Conservation (phyloP, 2,113 vertebrate species). For the Nothocercus nigrocapillus region DNA sequence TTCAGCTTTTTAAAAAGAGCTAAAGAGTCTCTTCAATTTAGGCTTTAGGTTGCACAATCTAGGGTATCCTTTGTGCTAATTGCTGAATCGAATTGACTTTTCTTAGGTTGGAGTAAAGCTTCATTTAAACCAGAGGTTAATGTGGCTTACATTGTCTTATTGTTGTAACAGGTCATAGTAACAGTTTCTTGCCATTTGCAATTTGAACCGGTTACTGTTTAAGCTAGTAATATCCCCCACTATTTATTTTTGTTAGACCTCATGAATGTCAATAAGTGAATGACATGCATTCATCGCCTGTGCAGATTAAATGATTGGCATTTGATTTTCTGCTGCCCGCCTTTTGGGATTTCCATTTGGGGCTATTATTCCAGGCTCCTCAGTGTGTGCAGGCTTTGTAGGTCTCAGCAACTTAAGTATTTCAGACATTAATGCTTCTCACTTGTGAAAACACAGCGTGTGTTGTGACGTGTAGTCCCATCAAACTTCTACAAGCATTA, state of each 20-base stretch:
- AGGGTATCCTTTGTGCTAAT: background rate
- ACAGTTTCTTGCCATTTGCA: slow-evolving; percentile 15
- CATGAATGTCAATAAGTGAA: background rate
- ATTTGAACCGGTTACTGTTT: background rate
- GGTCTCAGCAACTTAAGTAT: background rate
- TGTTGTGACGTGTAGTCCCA: background rate
- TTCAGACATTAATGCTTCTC: slow-evolving; percentile 52
- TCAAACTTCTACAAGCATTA: background rate
- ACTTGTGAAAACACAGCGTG: slow-evolving; percentile 59
- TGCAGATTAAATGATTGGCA: slow-evolving; percentile 37
- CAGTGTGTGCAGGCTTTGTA: background rate
- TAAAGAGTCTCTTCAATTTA: background rate
- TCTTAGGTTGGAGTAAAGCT: background rate
- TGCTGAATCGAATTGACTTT: background rate
- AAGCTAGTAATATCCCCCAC: background rate
- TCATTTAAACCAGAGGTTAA: background rate
- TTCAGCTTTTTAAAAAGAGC: background rate
- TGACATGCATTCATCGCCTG: background rate
- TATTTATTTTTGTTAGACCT: slow-evolving; percentile 33
- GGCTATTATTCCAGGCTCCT: slow-evolving; percentile 11
- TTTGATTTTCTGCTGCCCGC: background rate
- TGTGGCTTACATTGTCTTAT: background rate
- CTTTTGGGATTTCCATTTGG: slow-evolving; percentile 2
- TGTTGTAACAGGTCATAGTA: background rate
- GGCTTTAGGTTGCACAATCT: background rate